Base-by-base conservation (phyloP, 1,140 invertebrate species). In the Drosophila repletoides region DNA sequence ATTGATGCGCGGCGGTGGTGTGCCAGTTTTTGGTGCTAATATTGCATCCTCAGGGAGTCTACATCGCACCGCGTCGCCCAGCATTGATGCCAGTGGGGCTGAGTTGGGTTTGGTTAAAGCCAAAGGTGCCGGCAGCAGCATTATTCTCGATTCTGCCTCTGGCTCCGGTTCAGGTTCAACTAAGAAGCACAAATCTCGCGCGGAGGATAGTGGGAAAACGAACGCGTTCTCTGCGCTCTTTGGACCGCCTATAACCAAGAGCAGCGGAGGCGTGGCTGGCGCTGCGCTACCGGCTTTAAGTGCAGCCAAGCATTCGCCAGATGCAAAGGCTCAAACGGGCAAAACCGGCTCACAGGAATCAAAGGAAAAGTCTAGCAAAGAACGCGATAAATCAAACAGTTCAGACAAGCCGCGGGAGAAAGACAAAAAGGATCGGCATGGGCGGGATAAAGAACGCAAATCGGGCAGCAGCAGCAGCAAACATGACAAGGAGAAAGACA, bases 1-100 rank as follows among this genome's bases (percentile, higher is more conserved):
- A 84, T 91, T 99, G 9, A 90, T 99, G 10, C 96, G 95, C 92
- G 97, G 96, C 56, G 97, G 97, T 65, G 97, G 95, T 14, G 92
- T 92, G 22, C 70, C 74, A 0, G 88, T 89, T 0, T 86, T 81
- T 48, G 83, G 77, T 0, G 60, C 72, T 4, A 86, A 69, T 15
- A 48, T 69, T 10, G 31, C 38, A 3, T 5, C 48, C 5, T 10
- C 71, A 5, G 55, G 75, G 38, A 80, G 48, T 17, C 36, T 87
- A 0, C 49, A 38, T 19, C 67, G 80, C 9, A 86, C 76, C 0
- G 49, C 58, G 0, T 83, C 81, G 6, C 80, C 75, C 5, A 80
- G 46, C 21, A 59, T 73, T 14, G 72, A 53, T 2, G 36, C 60
- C 29, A 60, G 22, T 60, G 22, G n/a, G 52, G 59, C 65, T 3